A percentile compares a stretch with the other conserved stretches of the same genome.
Evolutionary conservation across 2,797 vertebrate genomes (phyloP).

Genomic region (Capromys pilorides): DNA sequence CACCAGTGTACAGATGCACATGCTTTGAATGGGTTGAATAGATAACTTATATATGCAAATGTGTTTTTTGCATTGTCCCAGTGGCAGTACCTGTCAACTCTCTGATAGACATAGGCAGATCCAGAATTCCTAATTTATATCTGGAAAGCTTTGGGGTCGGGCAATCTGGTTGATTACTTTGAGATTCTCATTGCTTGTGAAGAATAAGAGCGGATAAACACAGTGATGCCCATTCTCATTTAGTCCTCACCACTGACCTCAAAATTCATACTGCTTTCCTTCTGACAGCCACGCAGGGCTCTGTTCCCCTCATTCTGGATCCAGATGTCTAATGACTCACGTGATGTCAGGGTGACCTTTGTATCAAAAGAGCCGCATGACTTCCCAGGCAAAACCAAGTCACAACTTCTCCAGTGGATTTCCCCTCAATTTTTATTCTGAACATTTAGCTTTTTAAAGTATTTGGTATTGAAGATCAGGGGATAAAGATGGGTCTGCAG

Average conservation of each 20-base stretch:
- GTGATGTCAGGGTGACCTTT: constrained; percentile 67
- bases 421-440: constrained; percentile 72
- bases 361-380: constrained; percentile 46
- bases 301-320: background rate
- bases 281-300: background rate
- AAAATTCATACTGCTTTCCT: background rate
- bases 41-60: constrained; percentile 76
- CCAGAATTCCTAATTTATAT: constrained; percentile 1
- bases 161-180: background rate
- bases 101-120: background rate
- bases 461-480: constrained; percentile 7
- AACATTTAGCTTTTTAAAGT: constrained; percentile 2
- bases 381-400: constrained; percentile 53
- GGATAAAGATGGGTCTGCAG: background rate
- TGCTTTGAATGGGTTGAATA: constrained; percentile 72
- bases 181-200: background rate
- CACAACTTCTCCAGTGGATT: constrained; percentile 65
- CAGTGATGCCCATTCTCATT: background rate
- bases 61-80: constrained; percentile 60
- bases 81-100: constrained; percentile 20
- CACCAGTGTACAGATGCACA: constrained; percentile 63
- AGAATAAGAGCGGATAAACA: background rate
- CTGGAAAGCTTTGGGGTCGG: background rate
- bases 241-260: background rate
- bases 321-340: background rate